Percentiles rank a stretch among this genome's conserved stretches.
Evolutionary conservation across 2,797 vertebrate genomes (phyloP).

Genomic region (Rousettus madagascariensis): DNA sequence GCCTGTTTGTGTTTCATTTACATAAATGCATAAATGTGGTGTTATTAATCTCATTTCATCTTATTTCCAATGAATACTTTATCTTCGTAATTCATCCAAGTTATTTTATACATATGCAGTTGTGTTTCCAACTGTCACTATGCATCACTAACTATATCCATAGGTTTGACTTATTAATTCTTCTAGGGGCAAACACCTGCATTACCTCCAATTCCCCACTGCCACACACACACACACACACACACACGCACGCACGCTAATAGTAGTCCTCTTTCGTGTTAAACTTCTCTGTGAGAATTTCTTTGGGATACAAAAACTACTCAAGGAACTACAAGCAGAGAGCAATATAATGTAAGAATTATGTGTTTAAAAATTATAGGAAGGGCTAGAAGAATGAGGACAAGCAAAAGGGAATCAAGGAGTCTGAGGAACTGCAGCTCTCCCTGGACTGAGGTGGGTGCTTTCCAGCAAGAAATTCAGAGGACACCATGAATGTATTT

Average conservation of each 20-base stretch:
- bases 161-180: neutral
- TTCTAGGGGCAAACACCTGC: neutral
- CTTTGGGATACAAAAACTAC: neutral
- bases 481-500: neutral
- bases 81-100: neutral
- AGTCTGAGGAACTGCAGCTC: neutral
- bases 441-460: neutral
- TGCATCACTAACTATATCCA: neutral
- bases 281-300: neutral
- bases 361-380: neutral
- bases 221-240: neutral
- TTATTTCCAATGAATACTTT: neutral
- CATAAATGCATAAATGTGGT: neutral
- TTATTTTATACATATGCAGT: neutral
- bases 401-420: neutral
- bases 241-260: rapidly evolving
- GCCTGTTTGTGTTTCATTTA: neutral
- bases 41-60: neutral
- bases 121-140: neutral
- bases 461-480: neutral
- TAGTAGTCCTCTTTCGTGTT: neutral
- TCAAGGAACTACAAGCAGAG: neutral
- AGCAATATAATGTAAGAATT: neutral
- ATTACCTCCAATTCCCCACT: neutral
- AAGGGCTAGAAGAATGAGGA: neutral